Evolutionary conservation across 2,113 vertebrate genomes (phyloP).

Genomic region (Philantomba maxwellii): DNA sequence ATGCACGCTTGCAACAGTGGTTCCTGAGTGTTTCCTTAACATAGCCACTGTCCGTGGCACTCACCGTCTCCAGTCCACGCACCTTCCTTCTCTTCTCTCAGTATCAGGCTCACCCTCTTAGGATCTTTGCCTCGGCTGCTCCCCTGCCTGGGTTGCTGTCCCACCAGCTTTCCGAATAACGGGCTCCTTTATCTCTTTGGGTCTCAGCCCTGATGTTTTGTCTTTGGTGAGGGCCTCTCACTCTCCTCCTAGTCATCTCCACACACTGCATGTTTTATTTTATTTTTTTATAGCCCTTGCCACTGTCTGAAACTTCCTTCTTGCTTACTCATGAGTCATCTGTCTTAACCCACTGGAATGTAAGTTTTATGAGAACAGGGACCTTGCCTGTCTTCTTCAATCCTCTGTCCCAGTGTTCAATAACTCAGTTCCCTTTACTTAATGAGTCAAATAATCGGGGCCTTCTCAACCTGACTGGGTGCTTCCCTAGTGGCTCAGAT

Average conservation of each 20-base stretch:
- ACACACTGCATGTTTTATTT: background rate
- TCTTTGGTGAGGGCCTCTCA: background rate
- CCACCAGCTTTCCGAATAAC: rapidly evolving
- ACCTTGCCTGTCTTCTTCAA: background rate
- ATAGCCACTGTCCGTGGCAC: background rate
- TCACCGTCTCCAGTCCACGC: rapidly evolving
- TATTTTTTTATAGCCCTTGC: background rate
- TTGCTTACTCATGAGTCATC: background rate
- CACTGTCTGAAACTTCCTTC: background rate
- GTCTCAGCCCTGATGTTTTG: background rate
- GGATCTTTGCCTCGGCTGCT: rapidly evolving
- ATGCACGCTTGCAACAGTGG: too few species aligned
- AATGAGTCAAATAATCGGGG: background rate
- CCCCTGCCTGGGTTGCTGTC: background rate
- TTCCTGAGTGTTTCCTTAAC: background rate
- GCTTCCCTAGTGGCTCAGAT: background rate
- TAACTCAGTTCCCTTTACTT: background rate
- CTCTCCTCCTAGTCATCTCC: background rate
- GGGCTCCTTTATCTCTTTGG: background rate
- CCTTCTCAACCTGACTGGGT: background rate
- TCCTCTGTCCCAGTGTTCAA: background rate
- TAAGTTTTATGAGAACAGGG: background rate
- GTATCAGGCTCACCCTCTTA: rapidly evolving
- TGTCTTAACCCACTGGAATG: background rate
- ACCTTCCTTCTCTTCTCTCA: background rate